These are phyloP conservation scores for Lordiphosa collinella DNA, from an alignment of 1,140 invertebrate species.

Conservation along the genomic window DNA sequence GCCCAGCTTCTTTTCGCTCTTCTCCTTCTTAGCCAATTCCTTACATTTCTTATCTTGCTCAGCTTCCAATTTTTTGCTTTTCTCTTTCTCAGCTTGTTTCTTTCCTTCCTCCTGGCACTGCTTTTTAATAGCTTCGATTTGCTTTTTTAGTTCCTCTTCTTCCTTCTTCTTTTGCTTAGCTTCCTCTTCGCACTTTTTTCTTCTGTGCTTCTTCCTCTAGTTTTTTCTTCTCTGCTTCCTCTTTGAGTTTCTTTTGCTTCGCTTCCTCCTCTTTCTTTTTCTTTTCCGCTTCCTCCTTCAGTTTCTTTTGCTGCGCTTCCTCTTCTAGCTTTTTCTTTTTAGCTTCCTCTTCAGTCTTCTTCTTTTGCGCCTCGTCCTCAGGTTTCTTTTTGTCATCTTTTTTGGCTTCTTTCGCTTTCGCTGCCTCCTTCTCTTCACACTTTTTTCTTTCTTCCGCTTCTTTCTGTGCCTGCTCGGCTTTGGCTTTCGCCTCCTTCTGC, in stretches of 20 bases:
- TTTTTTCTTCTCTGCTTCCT: neutral
- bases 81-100: neutral
- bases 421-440: neutral
- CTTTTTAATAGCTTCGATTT: neutral
- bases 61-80: neutral
- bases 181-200: neutral
- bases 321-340: no score
- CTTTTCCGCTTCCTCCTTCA: no score
- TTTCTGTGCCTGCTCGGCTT: neutral
- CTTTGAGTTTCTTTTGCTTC: neutral
- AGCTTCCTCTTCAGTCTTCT: no score
- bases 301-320: no score
- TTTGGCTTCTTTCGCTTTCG: neutral
- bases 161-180: neutral
- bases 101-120: neutral
- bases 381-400: neutral
- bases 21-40: no score
- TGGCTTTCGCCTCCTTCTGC: slow-evolving; percentile 2
- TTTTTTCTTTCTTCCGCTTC: neutral
- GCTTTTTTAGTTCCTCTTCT: no score
- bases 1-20: no score
- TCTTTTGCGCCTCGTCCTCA: no score
- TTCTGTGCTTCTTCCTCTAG: neutral
- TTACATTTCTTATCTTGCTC: no score
- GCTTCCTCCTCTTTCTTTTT: neutral